phyloP scores from a whole-genome alignment of 2,113 vertebrate genomes.

The Silurus glanis region DNA sequence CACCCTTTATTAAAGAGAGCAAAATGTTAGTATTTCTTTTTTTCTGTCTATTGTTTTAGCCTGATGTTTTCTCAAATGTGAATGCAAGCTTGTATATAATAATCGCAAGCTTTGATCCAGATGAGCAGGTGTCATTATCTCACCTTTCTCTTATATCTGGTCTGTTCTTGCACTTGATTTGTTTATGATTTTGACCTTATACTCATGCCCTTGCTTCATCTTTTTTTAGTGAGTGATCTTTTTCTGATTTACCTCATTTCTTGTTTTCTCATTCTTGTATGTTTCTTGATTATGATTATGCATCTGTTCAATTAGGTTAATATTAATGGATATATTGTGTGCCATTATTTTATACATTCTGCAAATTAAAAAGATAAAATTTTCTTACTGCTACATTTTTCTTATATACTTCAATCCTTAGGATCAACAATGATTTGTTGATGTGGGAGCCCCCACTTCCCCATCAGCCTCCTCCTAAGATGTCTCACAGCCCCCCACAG shows the following conservation, averaged over 20 bases:
- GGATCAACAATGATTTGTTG: slow-evolving; percentile 89
- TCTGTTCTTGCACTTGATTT: background rate
- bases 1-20: background rate
- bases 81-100: background rate
- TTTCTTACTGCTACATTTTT: background rate
- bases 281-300: background rate
- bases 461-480: slow-evolving; percentile 48
- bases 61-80: background rate
- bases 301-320: background rate
- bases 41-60: background rate
- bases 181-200: background rate
- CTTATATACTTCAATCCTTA: slow-evolving; percentile 53
- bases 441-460: slow-evolving; percentile 81
- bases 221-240: background rate
- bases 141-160: background rate
- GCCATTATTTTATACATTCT: background rate
- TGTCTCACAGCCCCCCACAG: slow-evolving; percentile 52
- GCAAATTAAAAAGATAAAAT: no score
- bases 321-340: background rate
- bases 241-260: background rate
- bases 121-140: background rate
- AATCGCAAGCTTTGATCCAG: background rate
- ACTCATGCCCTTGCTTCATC: background rate
- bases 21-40: background rate
- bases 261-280: background rate